Evolutionary conservation across 2,113 vertebrate genomes (phyloP).

Genomic region (Smithornis capensis): DNA sequence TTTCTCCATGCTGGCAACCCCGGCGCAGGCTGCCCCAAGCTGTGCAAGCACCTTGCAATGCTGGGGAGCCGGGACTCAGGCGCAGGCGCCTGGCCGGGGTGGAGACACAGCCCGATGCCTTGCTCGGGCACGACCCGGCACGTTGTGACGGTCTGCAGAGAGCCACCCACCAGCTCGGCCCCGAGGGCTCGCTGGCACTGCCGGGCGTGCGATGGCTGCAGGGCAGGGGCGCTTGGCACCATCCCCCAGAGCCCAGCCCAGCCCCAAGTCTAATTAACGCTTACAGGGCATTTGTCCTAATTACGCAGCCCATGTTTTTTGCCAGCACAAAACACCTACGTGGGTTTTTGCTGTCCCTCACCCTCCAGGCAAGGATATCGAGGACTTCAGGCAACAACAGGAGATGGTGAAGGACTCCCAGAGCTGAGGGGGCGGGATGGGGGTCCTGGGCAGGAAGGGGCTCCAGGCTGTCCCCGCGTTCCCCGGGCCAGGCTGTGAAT

Average conservation of each 20-base stretch:
- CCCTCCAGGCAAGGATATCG: background rate
- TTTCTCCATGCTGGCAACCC: background rate
- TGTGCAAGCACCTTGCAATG: background rate
- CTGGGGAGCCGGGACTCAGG: background rate
- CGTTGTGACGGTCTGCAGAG: background rate
- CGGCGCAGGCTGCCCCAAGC: background rate
- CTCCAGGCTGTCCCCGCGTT: accelerated
- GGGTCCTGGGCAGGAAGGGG: accelerated
- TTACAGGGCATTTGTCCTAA: background rate
- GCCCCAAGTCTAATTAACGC: background rate
- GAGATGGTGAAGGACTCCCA: accelerated
- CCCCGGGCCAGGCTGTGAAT: background rate
- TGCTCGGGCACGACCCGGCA: background rate
- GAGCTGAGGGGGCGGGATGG: background rate
- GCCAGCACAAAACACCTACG: accelerated
- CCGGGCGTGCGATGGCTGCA: accelerated
- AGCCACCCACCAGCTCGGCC: background rate
- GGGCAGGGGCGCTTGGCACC: background rate
- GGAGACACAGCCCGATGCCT: accelerated
- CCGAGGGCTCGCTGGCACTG: background rate
- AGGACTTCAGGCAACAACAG: background rate
- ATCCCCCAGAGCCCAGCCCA: background rate
- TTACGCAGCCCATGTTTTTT: accelerated
- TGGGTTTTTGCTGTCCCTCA: accelerated
- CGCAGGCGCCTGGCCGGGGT: accelerated